Conservation (phyloP, 2,113 vertebrate species). For the Nothobranchius furzeri region DNA sequence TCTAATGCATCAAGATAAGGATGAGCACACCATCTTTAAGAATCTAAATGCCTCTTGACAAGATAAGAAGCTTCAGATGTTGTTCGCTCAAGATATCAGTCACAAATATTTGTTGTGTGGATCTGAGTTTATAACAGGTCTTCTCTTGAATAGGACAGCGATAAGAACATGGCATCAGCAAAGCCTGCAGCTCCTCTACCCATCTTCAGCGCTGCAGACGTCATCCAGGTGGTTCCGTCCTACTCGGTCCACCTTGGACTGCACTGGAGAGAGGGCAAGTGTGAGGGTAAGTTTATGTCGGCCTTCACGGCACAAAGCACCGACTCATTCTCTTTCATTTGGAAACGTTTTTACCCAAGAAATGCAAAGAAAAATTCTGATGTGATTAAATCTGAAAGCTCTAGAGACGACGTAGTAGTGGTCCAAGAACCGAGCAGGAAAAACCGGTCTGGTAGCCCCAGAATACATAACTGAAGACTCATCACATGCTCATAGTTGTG, state of each 20-base stretch:
- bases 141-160: slow-evolving; percentile 53
- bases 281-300: slow-evolving; percentile 32
- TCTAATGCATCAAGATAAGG: background rate
- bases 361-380: background rate
- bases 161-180: slow-evolving; percentile 51
- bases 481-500: slow-evolving; percentile 37
- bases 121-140: background rate
- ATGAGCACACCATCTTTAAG: background rate
- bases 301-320: background rate
- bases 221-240: slow-evolving; percentile 71
- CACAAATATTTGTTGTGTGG: background rate
- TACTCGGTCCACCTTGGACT: slow-evolving; percentile 34
- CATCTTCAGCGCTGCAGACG: slow-evolving; percentile 75
- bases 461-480: slow-evolving; percentile 35
- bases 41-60: background rate
- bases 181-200: slow-evolving; percentile 55
- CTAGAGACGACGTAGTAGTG: no score
- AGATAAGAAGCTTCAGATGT: background rate
- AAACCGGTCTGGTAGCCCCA: slow-evolving; percentile 48
- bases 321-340: background rate
- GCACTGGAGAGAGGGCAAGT: slow-evolving; percentile 47
- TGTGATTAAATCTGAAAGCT: background rate
- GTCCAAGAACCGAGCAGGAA: slow-evolving; percentile 46
- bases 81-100: background rate
- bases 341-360: background rate